Conservation (phyloP, 2,797 vertebrate genomes). For the Microhierax caerulescens region DNA sequence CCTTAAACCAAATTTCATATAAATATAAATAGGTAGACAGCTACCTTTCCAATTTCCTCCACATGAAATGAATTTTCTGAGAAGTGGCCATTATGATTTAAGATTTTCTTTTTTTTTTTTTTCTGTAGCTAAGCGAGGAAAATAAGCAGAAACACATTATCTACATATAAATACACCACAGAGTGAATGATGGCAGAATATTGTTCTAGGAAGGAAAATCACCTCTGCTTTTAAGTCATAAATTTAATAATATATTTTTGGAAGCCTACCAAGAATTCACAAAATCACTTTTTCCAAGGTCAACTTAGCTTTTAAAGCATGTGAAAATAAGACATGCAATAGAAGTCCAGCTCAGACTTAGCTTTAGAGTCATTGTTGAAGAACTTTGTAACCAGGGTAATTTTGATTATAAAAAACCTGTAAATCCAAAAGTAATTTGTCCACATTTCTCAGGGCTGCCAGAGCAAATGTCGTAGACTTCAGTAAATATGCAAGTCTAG, state of each 20-base stretch:
- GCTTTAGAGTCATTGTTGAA: not conserved
- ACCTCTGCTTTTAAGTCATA: slow-evolving; percentile 49
- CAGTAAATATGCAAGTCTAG: not conserved
- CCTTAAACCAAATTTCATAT: slow-evolving; percentile 56
- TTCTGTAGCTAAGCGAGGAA: slow-evolving; percentile 13
- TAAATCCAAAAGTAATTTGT: slow-evolving; percentile 32
- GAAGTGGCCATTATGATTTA: not conserved
- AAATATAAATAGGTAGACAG: slow-evolving; percentile 42
- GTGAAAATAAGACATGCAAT: not conserved
- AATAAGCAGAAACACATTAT: slow-evolving; percentile 25
- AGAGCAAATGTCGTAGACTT: not conserved
- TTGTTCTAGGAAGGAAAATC: slow-evolving; percentile 45
- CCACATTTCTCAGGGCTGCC: not conserved
- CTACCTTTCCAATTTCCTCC: slow-evolving; percentile 8
- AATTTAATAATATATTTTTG: slow-evolving; percentile 54
- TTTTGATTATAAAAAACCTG: not conserved
- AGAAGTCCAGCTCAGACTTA: not conserved
- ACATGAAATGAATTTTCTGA: slow-evolving; percentile 57
- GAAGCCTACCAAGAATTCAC: slow-evolving; percentile 39
- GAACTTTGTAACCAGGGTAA: not conserved
- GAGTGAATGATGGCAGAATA: slow-evolving; percentile 42
- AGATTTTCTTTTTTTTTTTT: slow-evolving; percentile 23
- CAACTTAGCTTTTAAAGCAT: slow-evolving; percentile 39
- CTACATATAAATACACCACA: slow-evolving; percentile 27
- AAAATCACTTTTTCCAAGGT: slow-evolving; percentile 53